A percentile compares a stretch with the other conserved stretches of the same genome.
These are phyloP conservation scores for Tachysurus vachellii DNA, from an alignment of 2,113 vertebrate species.

Conservation along the genomic window DNA sequence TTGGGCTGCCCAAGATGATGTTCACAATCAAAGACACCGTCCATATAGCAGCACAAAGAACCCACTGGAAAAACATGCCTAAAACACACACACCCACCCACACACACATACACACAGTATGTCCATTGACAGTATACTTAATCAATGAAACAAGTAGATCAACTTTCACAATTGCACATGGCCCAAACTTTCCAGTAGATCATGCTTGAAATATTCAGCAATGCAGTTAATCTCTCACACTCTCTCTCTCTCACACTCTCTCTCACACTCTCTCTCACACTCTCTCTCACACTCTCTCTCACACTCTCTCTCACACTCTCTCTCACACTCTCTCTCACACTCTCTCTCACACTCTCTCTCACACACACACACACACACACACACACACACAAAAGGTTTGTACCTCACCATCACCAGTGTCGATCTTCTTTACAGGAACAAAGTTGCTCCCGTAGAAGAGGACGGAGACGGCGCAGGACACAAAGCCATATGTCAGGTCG, in stretches of 20 bases:
- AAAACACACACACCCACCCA: slow-evolving; percentile 4
- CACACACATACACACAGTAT: no score
- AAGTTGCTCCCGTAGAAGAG: slow-evolving; percentile 84
- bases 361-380: not conserved
- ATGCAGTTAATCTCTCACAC: no score
- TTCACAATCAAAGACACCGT: slow-evolving; percentile 76
- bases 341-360: not conserved
- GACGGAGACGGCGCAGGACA: slow-evolving; percentile 71
- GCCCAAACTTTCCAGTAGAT: not conserved
- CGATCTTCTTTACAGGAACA: slow-evolving; percentile 83
- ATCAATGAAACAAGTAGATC: not conserved
- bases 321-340: no score
- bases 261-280: not conserved
- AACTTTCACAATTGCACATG: not conserved
- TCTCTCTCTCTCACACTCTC: not conserved
- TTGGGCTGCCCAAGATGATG: slow-evolving; percentile 75
- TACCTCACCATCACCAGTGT: slow-evolving; percentile 80
- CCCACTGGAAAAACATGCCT: slow-evolving; percentile 84
- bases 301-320: not conserved
- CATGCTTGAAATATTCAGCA: not conserved
- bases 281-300: not conserved
- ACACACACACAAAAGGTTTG: not conserved
- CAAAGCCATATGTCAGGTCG: slow-evolving; percentile 73
- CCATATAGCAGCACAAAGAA: slow-evolving; percentile 83
- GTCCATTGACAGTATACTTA: not conserved